Base-by-base conservation (phyloP, 2,888 invertebrate genomes). In the Spodoptera picta region DNA sequence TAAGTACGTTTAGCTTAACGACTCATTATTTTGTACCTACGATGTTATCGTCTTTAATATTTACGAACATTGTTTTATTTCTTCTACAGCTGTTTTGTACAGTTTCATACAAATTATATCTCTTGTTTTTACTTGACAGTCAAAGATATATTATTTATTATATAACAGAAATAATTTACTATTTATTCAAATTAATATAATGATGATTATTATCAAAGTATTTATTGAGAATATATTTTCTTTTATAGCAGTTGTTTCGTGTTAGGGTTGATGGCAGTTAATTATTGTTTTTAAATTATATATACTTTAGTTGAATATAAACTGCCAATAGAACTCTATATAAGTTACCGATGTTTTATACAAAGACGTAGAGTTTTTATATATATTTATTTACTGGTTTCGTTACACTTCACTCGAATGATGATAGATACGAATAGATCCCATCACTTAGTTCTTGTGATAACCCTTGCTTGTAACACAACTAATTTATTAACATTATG, bases 381-480 rank as follows among this genome's bases (percentile, higher is more conserved):
- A 80, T 80, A 80, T 83, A 84, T 83, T 83, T 86, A 84, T 84
- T 81, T 83, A 82, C 81, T 60, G 84, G 69, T 83, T 80, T 83
- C 68, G 82, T 82, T 82, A 75, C 24, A 78, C 73, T 85, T 83
- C 74, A 73, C 78, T 79, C 49, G 60, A 79, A 79, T 75, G 73
- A 81, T 82, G 80, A 77, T 84, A 82, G 81, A 72, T 68, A 83
- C 68, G 64, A 71, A 65, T 82, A 83, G 81, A 84, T 77, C 80
- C 83, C 85, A 84, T 88, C 82, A 82, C 83, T 83, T 84, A 85
- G 83, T 89, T 87, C 82, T 89, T 90, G 92, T 92, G 87, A 89
- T 93, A 93, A 93, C 94, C 95, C 91, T 93, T 92, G 95, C 95
- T 95, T 95, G 95, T 95, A 95, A 95, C 94, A 92, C 73, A 87